Base-by-base conservation (phyloP, 2,888 invertebrate genomes). In the Laothoe populi region DNA sequence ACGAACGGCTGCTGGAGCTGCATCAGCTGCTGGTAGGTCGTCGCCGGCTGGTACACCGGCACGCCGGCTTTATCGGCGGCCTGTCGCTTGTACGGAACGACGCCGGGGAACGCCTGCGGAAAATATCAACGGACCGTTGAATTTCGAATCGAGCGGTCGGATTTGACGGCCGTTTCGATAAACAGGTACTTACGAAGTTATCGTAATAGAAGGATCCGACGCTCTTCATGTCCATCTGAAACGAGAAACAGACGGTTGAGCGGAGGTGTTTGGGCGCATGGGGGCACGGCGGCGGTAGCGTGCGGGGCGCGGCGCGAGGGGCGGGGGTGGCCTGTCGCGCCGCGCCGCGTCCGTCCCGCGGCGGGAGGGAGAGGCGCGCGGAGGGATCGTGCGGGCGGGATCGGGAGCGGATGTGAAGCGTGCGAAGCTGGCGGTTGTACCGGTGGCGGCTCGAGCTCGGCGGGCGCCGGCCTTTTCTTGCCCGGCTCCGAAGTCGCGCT, bases 141-240 rank as follows among this genome's bases (percentile, higher is more conserved):
- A 19, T 31, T 35, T n/a, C 3, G 24, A 35, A 60, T 31, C 58
- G 31, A 38, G 31, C 0, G 31, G 21, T 38, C n/a, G 60, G 63
- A 45, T 48, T 44, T 46, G 31, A 23, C 59, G 3, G 38, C 13
- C 38, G 45, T 21, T 38, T 59, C 46, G 53, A 58, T 57, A 57
- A 65, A 69, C 11, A 60, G 72, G 93, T 96, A 97, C 97, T 97
- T 96, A 97, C 97, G 95, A 97, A 97, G 95, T 97, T 97, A 94
- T 97, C 97, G 95, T 97, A 97, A 96, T 97, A 97, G 96, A 97
- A 97, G 92, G 97, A 97, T 94, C 97, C 97, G 95, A 97, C 96
- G 94, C 97, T 96, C 96, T 97, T 97, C 96, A 97, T 96, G 95
- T 97, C 97, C 97, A 97, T 97, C 97, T 97, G 96, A 94, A 96